These are phyloP conservation scores for Narcine bancroftii DNA, from an alignment of 2,113 vertebrate genomes.

Conservation along the genomic window DNA sequence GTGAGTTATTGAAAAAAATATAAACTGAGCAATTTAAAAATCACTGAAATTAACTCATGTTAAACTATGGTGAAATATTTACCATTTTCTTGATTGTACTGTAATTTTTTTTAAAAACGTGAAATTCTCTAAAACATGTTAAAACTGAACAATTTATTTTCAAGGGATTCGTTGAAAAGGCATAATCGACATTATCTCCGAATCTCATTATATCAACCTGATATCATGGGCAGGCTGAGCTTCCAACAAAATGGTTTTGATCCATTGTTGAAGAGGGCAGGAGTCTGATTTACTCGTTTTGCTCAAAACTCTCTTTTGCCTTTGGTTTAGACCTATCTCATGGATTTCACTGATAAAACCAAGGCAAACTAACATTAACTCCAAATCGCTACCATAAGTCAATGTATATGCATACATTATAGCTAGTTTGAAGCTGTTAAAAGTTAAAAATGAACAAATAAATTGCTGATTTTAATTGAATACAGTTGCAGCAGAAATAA, in stretches of 20 bases:
- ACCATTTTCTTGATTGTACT: too few relatives aligned
- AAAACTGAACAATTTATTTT: too few relatives aligned
- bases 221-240: neutral
- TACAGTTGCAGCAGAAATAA: neutral
- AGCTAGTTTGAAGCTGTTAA: neutral
- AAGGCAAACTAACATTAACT: neutral
- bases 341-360: neutral
- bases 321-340: neutral
- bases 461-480: slow-evolving; percentile 7
- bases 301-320: neutral
- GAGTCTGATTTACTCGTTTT: neutral
- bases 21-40: too few relatives aligned
- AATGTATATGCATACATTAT: neutral
- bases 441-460: neutral
- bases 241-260: neutral
- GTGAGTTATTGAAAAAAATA: too few relatives aligned
- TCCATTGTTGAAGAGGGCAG: neutral
- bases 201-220: neutral
- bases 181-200: too few relatives aligned
- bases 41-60: too few relatives aligned
- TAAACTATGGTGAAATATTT: too few relatives aligned
- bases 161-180: too few relatives aligned
- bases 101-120: too few relatives aligned
- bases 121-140: too few relatives aligned
- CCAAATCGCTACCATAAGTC: neutral